These are phyloP conservation scores for Acipenser transmontanus DNA, from an alignment of 2,797 vertebrate genomes.

Conservation along the genomic window DNA sequence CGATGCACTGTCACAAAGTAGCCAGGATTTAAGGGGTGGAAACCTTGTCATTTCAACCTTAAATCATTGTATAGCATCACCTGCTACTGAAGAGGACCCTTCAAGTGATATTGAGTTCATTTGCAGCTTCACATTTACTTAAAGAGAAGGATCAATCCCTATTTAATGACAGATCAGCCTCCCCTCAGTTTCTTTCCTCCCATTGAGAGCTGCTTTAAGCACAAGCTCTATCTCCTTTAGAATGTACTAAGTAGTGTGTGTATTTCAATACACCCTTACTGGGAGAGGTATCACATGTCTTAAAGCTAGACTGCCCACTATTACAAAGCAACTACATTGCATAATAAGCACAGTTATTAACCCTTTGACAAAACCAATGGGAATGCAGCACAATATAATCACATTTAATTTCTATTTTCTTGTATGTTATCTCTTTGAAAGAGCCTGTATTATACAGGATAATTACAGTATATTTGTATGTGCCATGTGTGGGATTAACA, in stretches of 20 bases:
- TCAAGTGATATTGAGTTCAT: constrained; percentile 59
- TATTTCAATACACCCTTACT: constrained; percentile 72
- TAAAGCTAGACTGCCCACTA: constrained; percentile 79
- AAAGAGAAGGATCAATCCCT: constrained; percentile 48
- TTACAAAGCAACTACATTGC: constrained; percentile 47
- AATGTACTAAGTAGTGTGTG: constrained; percentile 62
- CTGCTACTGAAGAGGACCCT: constrained; percentile 53
- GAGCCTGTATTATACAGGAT: no score
- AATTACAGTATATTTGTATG: no score
- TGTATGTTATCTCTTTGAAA: no score
- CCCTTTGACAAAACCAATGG: constrained; percentile 19
- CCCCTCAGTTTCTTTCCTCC: constrained; percentile 56
- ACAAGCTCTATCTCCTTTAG: constrained; percentile 61
- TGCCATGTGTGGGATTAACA: no score
- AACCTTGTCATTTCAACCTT: constrained; percentile 76
- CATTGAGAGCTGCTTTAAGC: constrained; percentile 60
- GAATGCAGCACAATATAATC: background rate
- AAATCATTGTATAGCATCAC: constrained; percentile 57
- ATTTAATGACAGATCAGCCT: constrained; percentile 52
- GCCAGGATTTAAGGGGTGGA: constrained; percentile 59
- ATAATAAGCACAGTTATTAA: constrained; percentile 49
- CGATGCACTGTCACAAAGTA: constrained; percentile 68
- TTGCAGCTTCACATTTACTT: constrained; percentile 49
- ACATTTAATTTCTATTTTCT: no score
- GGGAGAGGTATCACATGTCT: constrained; percentile 76